Conservation (phyloP, 2,888 invertebrate species). For the Morpho helenor region DNA sequence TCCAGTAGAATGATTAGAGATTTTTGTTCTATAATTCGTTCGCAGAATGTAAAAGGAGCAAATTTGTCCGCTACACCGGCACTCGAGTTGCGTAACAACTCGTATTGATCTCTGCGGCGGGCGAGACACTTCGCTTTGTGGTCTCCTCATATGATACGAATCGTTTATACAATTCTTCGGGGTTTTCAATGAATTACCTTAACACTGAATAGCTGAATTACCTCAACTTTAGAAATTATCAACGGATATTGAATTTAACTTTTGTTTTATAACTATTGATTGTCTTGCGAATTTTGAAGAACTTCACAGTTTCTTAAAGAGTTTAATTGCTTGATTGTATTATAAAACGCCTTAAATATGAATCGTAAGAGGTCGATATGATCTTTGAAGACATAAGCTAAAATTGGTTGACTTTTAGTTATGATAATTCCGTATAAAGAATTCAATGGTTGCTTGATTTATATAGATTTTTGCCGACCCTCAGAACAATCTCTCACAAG, state of each 20-base stretch:
- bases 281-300: too few species aligned
- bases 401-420: too few species aligned
- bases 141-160: conserved; percentile 42
- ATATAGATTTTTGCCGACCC: conserved; percentile 21
- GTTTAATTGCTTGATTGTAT: too few species aligned
- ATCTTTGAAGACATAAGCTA: too few species aligned
- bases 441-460: too few species aligned
- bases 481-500: conserved; percentile 43
- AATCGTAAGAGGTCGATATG: too few species aligned
- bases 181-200: not conserved
- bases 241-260: too few species aligned
- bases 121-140: conserved; percentile 52
- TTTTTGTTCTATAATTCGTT: conserved; percentile 6
- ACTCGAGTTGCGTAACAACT: conserved; percentile 71
- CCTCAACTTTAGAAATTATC: too few species aligned
- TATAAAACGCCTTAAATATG: too few species aligned
- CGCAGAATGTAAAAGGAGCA: conserved; percentile 33
- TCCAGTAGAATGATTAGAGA: conserved; percentile 17
- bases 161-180: not conserved
- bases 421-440: too few species aligned
- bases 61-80: conserved; percentile 52
- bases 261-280: too few species aligned
- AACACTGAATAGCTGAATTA: not conserved
- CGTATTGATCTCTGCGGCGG: conserved; percentile 71
- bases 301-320: too few species aligned